Evolutionary conservation across 2,888 invertebrate species (phyloP), one percentile per base, ranked within the genome.

Genomic region (Choristoneura rosaceana): DNA sequence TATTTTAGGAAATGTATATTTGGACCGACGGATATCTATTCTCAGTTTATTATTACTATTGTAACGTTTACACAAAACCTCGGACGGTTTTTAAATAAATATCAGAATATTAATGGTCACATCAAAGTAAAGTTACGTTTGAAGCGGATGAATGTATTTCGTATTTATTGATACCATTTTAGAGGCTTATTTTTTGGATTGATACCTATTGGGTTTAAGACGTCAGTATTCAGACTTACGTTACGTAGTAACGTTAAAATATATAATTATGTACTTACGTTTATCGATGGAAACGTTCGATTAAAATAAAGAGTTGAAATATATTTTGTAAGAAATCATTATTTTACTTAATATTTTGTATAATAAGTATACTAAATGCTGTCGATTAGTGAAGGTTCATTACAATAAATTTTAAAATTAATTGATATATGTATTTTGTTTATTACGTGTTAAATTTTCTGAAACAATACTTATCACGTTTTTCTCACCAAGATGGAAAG

Each of bases 21-120:
- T 63, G 58, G 68, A 58, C 59, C 33, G 59, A 55, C 73, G 73
- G 73, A 73, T 73, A 73, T 73, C 73, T 73, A 73, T 73, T 73
- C 63, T 17, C 9, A 68, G 68, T 73, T 68, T 73, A 73, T 69
- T 69, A 73, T 73, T 73, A 73, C 73, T 73, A 73, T 68, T 73
- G 68, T 63, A 69, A 63, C 64, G 43, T 68, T 73, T 64, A 73
- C 73, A 73, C 33, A 68, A 71, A 71, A 62, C 65, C 52, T 43
- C 71, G 58, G 67, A 55, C 68, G 59, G 64, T 64, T 73, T 71
- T 64, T 59, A 69, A 73, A 73, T 69, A 73, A 69, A 68, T 64
- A 71, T 15, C 33, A 60, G 71, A 71, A 71, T 68, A 67, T 71
- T 25, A 69, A 73, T 69, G 69, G 73, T 59, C 63, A 73, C 69